A percentile compares a stretch with the other conserved stretches of the same genome.
Evolutionary conservation across 2,888 invertebrate species (phyloP).

Genomic region (Asteroscopus sphinx): DNA sequence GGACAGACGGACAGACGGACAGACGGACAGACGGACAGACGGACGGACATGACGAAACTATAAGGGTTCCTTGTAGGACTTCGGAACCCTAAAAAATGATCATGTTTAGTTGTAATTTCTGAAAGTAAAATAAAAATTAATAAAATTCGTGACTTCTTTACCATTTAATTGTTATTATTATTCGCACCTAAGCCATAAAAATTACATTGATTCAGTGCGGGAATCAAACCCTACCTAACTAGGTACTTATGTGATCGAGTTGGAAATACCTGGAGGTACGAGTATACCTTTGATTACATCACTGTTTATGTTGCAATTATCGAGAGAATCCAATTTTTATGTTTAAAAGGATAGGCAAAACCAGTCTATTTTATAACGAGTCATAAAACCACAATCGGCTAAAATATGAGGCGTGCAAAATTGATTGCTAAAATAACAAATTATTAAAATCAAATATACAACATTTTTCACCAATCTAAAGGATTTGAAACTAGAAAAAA

Average conservation of each 20-base stretch:
- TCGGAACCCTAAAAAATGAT: no score
- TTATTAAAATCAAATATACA: conserved; percentile 43
- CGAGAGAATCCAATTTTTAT: conserved; percentile 2
- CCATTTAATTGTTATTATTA: no score
- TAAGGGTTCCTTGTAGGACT: no score
- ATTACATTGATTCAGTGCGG: no score
- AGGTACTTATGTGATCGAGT: neutral
- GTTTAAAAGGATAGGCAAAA: conserved; percentile 9
- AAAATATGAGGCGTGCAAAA: conserved; percentile 52
- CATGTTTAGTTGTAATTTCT: no score
- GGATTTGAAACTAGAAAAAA: conserved; percentile 25
- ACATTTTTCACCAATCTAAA: conserved; percentile 32
- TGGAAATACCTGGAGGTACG: neutral
- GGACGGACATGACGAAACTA: no score
- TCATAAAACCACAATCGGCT: conserved; percentile 30
- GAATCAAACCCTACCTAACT: no score
- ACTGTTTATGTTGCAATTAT: neutral
- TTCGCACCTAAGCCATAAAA: no score
- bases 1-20: no score
- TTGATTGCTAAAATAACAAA: conserved; percentile 54
- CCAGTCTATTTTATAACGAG: conserved; percentile 6
- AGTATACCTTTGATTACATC: neutral
- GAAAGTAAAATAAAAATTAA: no score
- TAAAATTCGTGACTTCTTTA: no score
- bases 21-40: no score